Percentiles rank a stretch among this genome's conserved stretches.
phyloP scores from a whole-genome alignment of 2,888 invertebrate genomes.

The Brassicogethes aeneus region DNA sequence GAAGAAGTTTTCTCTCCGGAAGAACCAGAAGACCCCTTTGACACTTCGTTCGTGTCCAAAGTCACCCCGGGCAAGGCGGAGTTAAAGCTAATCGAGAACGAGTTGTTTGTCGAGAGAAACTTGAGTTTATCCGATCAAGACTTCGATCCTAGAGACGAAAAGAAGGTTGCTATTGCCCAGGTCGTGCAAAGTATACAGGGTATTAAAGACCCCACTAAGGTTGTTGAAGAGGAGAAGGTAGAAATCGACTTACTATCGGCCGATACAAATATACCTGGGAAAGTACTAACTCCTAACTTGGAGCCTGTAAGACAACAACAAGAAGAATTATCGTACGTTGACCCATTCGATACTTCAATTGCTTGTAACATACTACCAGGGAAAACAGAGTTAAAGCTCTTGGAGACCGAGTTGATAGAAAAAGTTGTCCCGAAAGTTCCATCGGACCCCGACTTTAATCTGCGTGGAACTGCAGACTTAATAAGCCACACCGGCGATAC shows the following conservation, averaged over 20 bases:
- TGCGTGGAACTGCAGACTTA: slow-evolving; percentile 34
- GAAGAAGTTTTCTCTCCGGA: slow-evolving; percentile 35
- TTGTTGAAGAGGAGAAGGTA: slow-evolving; percentile 9
- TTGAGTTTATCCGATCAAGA: slow-evolving; percentile 58
- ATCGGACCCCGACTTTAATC: slow-evolving; percentile 45
- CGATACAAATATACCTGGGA: slow-evolving; percentile 53
- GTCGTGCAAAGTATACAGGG: slow-evolving; percentile 39
- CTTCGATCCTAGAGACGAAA: slow-evolving; percentile 46
- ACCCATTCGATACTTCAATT: slow-evolving; percentile 85
- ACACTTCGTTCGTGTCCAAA: slow-evolving; percentile 50
- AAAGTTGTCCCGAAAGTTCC: slow-evolving; percentile 38
- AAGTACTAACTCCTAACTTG: slow-evolving; percentile 58
- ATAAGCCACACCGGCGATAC: slow-evolving; percentile 28
- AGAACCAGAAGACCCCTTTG: slow-evolving; percentile 50
- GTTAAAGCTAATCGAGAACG: slow-evolving; percentile 48
- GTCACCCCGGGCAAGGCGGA: slow-evolving; percentile 49
- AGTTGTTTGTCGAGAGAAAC: slow-evolving; percentile 36
- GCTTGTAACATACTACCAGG: slow-evolving; percentile 68
- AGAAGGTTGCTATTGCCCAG: slow-evolving; percentile 28
- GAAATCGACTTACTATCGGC: slow-evolving; percentile 41
- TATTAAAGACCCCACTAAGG: slow-evolving; percentile 31
- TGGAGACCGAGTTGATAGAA: slow-evolving; percentile 65
- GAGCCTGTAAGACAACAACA: slow-evolving; percentile 27
- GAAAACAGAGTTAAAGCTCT: slow-evolving; percentile 65
- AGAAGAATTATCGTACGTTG: slow-evolving; percentile 45